Conservation (phyloP, 1,140 invertebrate species). For the Cataglyphis hispanica region DNA sequence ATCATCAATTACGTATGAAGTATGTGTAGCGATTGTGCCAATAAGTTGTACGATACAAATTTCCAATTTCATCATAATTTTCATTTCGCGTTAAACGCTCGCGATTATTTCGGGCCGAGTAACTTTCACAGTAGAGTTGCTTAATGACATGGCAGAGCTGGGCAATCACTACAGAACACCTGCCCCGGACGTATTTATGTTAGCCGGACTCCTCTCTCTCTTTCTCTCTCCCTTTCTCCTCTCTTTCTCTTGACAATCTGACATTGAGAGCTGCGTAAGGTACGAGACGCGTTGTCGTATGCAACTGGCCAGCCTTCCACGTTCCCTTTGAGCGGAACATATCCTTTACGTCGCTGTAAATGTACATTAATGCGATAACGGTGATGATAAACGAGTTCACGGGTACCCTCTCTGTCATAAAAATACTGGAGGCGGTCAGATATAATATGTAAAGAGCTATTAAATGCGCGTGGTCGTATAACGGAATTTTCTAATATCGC, state of each 20-base stretch:
- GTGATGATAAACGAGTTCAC: constrained; percentile 62
- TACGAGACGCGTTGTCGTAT: constrained; percentile 43
- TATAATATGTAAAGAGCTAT: constrained; percentile 34
- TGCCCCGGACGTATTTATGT: constrained; percentile 68
- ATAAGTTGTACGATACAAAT: constrained; percentile 2
- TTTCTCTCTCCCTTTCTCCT: not conserved
- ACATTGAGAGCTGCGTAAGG: constrained; percentile 37
- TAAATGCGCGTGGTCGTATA: constrained; percentile 53
- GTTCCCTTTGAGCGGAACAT: constrained; percentile 35
- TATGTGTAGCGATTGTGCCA: too few relatives aligned
- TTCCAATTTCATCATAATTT: constrained; percentile 41
- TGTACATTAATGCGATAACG: constrained; percentile 55
- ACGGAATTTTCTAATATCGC: constrained; percentile 63
- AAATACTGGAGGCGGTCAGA: constrained; percentile 34
- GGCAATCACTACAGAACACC: constrained; percentile 72
- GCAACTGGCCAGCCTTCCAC: constrained; percentile 50
- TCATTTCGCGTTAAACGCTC: constrained; percentile 36
- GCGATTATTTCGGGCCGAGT: constrained; percentile 59
- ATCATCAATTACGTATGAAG: not conserved
- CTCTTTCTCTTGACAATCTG: constrained; percentile 30
- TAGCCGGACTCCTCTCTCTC: constrained; percentile 24
- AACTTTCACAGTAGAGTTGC: constrained; percentile 63
- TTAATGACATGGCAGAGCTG: constrained; percentile 53
- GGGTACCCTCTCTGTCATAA: constrained; percentile 31
- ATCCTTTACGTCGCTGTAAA: constrained; percentile 61